phyloP scores from a whole-genome alignment of 2,888 invertebrate species.

The Brenthis hecate region DNA sequence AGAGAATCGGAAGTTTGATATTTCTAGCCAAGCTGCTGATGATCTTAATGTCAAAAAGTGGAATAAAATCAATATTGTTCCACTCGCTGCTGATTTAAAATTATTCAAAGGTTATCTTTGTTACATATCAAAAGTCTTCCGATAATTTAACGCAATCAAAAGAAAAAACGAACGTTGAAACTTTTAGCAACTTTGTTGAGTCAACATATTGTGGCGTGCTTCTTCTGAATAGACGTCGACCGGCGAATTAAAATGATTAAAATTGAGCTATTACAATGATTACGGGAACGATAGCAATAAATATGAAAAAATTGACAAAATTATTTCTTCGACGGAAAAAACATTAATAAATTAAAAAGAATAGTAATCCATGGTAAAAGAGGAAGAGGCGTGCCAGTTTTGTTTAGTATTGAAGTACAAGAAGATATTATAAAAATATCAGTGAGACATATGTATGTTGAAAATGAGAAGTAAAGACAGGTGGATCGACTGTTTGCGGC shows the following conservation, averaged over 20 bases:
- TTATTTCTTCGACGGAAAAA: conserved; percentile 36
- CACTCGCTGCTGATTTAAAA: conserved; percentile 38
- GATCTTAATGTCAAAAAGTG: conserved; percentile 38
- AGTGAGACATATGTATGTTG: conserved; percentile 21
- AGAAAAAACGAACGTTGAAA: conserved; percentile 10
- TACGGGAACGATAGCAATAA: conserved; percentile 28
- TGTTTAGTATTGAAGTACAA: conserved; percentile 40
- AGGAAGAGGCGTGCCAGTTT: conserved; percentile 39
- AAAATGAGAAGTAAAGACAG: conserved; percentile 34
- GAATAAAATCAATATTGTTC: conserved; percentile 37
- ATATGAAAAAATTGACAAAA: conserved; percentile 41
- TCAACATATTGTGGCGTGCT: conserved; percentile 15
- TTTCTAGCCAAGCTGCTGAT: conserved; percentile 30
- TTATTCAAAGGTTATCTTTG: conserved; percentile 37
- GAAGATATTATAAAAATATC: conserved; percentile 33
- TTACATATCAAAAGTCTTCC: conserved; percentile 15
- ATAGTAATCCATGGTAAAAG: conserved; percentile 37
- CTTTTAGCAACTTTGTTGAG: conserved; percentile 26
- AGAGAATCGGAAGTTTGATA: conserved; percentile 31
- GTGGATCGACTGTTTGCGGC: conserved; percentile 22
- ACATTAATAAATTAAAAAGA: conserved; percentile 40
- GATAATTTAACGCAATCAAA: conserved; percentile 22
- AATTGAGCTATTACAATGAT: conserved; percentile 29
- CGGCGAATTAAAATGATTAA: conserved; percentile 33
- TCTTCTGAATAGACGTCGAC: conserved; percentile 10